phyloP scores from a whole-genome alignment of 1,140 invertebrate genomes.

The Trichomalopsis sarcophagae region DNA sequence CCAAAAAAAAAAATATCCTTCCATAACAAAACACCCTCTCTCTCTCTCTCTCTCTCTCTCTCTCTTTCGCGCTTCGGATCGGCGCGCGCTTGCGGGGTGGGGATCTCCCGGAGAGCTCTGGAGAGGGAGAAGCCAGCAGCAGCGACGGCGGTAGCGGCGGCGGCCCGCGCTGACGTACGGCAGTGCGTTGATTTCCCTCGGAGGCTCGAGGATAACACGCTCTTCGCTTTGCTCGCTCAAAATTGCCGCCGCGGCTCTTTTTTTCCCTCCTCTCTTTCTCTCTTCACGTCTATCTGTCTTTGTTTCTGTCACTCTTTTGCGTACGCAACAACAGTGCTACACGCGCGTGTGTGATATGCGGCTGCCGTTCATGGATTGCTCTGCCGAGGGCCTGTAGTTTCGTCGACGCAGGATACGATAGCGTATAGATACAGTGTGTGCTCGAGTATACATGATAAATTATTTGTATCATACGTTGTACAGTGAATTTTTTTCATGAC shows the following conservation, averaged over 20 bases:
- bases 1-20: background rate
- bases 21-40: background rate
- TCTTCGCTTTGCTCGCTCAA: background rate
- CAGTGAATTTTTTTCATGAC: background rate
- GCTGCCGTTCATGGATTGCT: background rate
- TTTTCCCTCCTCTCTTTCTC: background rate
- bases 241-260: background rate
- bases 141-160: conserved; percentile 32
- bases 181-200: conserved; percentile 52
- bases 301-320: background rate
- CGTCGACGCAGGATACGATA: background rate
- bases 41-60: background rate
- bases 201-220: conserved; percentile 39
- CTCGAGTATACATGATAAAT: background rate
- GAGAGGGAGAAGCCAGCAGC: conserved; percentile 49
- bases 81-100: background rate
- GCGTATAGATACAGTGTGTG: background rate
- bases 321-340: background rate
- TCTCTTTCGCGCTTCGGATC: background rate
- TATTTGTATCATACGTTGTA: background rate
- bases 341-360: background rate
- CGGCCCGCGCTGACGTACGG: conserved; percentile 31
- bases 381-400: background rate
- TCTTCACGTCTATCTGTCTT: background rate
- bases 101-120: conserved; percentile 31